Evolutionary conservation across 2,113 vertebrate genomes (phyloP).

Genomic region (Tenrec ecaudatus): DNA sequence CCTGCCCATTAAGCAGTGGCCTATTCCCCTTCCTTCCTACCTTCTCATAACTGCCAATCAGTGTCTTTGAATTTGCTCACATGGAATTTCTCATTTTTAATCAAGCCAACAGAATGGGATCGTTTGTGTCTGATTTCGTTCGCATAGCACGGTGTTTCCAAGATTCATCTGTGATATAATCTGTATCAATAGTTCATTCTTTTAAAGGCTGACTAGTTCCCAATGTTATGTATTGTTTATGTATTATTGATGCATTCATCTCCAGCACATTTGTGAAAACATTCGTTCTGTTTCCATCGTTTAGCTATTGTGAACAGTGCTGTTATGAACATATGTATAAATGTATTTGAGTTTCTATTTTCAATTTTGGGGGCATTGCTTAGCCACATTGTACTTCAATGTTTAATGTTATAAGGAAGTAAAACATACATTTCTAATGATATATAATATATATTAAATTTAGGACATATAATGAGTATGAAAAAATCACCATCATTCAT

Average conservation of each 20-base stretch:
- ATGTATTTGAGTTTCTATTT: not conserved
- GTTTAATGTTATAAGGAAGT: no score
- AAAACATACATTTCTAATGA: no score
- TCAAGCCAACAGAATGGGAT: not conserved
- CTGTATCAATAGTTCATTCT: not conserved
- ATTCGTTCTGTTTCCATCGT: not conserved
- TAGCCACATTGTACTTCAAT: not conserved
- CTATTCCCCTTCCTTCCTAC: not conserved
- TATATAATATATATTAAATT: no score
- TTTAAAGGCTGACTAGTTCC: not conserved
- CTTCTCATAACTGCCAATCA: not conserved
- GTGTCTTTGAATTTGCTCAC: not conserved
- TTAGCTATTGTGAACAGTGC: not conserved
- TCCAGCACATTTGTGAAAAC: not conserved
- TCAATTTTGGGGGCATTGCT: not conserved
- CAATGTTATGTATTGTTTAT: not conserved
- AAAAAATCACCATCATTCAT: no score
- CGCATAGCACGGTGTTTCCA: not conserved
- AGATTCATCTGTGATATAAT: not conserved
- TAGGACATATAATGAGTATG: no score
- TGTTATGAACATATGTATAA: not conserved
- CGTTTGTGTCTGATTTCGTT: not conserved
- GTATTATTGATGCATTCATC: not conserved
- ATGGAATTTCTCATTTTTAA: not conserved
- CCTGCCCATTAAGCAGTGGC: not conserved